A percentile compares a stretch with the other conserved stretches of the same genome.
These are phyloP conservation scores for Drosophila nigritarsus DNA, from an alignment of 2,888 invertebrate genomes.

Conservation along the genomic window DNA sequence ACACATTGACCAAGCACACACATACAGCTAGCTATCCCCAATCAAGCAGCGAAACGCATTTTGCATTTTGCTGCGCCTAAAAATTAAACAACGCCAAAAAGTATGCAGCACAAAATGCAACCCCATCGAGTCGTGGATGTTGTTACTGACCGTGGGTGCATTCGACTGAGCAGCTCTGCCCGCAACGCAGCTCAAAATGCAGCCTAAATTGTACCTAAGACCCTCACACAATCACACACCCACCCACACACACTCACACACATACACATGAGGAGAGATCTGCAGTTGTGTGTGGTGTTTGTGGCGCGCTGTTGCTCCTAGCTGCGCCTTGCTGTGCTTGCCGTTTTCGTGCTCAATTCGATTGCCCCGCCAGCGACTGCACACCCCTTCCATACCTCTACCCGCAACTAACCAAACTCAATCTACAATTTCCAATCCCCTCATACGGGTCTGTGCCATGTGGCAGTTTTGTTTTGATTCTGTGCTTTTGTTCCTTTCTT, in stretches of 20 bases:
- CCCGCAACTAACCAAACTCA: constrained; percentile 3
- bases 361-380: constrained; percentile 49
- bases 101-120: constrained; percentile 60
- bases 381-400: not conserved
- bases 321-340: constrained; percentile 43
- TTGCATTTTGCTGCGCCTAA: constrained; percentile 75
- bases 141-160: constrained; percentile 1
- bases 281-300: constrained; percentile 57
- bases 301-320: constrained; percentile 50
- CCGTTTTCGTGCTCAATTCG: constrained; percentile 62
- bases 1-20: constrained; percentile 32
- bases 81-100: constrained; percentile 75
- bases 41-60: constrained; percentile 74
- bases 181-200: constrained; percentile 41
- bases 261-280: not conserved
- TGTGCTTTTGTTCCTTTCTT: constrained; percentile 42
- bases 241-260: constrained; percentile 18
- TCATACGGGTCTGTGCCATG: constrained; percentile 52
- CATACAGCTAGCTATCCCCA: constrained; percentile 46
- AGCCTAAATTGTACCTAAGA: constrained; percentile 63
- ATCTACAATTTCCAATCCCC: constrained; percentile 9
- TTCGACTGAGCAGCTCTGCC: constrained; percentile 25
- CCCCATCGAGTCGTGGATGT: not conserved
- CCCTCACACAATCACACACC: constrained; percentile 10
- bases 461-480: constrained; percentile 76